Conservation (phyloP, 1,140 invertebrate species). For the Papilio machaon region DNA sequence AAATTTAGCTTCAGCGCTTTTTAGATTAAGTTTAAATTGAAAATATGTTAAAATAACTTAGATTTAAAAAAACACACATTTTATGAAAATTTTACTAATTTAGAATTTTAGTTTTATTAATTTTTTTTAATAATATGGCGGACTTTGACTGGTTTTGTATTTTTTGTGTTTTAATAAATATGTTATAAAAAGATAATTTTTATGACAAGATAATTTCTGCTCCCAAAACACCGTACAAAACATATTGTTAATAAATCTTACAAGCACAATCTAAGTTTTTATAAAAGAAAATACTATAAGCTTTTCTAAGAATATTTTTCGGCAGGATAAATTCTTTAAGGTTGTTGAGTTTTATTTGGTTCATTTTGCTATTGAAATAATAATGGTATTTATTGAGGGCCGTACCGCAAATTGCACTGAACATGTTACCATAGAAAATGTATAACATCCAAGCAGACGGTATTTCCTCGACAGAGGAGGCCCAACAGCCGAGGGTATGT, state of each 20-base stretch:
- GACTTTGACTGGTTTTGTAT: no score
- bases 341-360: background rate
- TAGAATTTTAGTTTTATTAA: no score
- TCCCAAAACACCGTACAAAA: no score
- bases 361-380: background rate
- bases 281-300: no score
- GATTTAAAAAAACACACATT: background rate
- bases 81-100: background rate
- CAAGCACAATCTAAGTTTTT: no score
- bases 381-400: background rate
- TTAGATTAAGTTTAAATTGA: background rate
- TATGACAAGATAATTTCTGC: no score
- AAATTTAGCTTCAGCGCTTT: constrained; percentile 9
- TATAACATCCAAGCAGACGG: background rate
- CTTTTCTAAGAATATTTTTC: no score
- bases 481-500: background rate
- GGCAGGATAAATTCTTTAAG: background rate
- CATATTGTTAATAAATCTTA: no score
- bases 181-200: no score
- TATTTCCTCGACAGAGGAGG: background rate
- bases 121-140: no score
- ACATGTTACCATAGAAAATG: background rate
- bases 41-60: constrained; percentile 10
- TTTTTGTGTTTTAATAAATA: no score
- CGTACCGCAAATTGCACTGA: background rate